Evolutionary conservation across 2,797 vertebrate genomes (phyloP).

Genomic region (Myotis pilosus): DNA sequence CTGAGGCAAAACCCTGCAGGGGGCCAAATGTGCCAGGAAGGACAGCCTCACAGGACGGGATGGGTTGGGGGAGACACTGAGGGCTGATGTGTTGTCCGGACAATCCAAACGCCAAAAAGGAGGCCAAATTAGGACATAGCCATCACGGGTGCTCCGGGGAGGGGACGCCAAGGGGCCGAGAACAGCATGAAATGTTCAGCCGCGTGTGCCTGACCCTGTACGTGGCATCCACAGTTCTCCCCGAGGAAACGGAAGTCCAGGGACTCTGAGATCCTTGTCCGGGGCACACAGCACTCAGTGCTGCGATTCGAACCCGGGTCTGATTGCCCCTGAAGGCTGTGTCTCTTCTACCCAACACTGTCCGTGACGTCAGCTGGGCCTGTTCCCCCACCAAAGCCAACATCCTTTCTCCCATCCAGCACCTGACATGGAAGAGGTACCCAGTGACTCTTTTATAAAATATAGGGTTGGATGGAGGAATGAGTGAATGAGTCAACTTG

Average conservation of each 20-base stretch:
- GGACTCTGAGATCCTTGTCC: not conserved
- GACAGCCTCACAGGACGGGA: not conserved
- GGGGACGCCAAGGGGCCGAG: not conserved
- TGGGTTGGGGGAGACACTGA: not conserved
- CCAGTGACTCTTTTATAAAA: not conserved
- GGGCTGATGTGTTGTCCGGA: not conserved
- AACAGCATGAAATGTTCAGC: not conserved
- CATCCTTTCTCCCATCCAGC: not conserved
- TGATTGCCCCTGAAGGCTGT: not conserved
- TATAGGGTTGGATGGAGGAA: not conserved
- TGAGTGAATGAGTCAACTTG: slow-evolving; percentile 11
- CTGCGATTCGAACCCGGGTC: not conserved
- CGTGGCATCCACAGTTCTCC: not conserved
- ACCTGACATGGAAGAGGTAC: not conserved
- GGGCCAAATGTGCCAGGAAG: not conserved
- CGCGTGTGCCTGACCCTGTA: not conserved
- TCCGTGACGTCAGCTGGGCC: not conserved
- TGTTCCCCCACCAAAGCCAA: not conserved
- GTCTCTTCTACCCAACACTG: not conserved
- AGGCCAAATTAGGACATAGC: not conserved
- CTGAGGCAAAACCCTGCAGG: not conserved
- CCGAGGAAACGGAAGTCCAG: not conserved
- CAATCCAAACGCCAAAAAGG: not conserved
- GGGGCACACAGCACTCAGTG: not conserved
- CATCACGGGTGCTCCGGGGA: not conserved